Conservation (phyloP, 1,140 invertebrate species). For the Zaprionus vittiger region DNA sequence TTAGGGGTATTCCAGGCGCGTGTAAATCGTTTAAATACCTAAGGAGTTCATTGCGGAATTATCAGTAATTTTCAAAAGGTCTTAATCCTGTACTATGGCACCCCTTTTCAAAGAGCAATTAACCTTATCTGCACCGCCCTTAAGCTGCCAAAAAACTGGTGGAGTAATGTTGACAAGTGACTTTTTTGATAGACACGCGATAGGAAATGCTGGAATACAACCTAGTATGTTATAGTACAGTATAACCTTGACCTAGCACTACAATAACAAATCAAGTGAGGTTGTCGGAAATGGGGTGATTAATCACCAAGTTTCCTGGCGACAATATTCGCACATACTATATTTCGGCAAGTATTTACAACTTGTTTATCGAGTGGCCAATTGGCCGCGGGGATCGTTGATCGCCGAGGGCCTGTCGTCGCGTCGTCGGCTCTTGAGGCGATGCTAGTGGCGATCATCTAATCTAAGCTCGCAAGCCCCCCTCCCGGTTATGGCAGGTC, state of each 20-base stretch:
- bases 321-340: conserved; percentile 19
- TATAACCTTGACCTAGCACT: conserved; percentile 68
- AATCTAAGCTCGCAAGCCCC: conserved; percentile 34
- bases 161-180: conserved; percentile 50
- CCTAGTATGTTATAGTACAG: neutral
- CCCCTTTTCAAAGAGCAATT: neutral
- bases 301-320: conserved; percentile 4
- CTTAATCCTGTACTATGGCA: neutral
- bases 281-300: conserved; percentile 11
- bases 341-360: conserved; percentile 41
- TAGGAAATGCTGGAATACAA: conserved; percentile 14
- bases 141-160: conserved; percentile 3
- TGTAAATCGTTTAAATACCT: neutral
- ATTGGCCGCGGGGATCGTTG: neutral
- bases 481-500: conserved; percentile 31
- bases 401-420: conserved; percentile 30
- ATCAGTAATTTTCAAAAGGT: neutral
- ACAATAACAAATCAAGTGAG: conserved; percentile 47
- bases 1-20: conserved; percentile 4
- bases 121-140: neutral
- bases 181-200: conserved; percentile 47
- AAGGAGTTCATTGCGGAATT: neutral
- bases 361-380: conserved; percentile 23
- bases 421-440: neutral
- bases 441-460: conserved; percentile 18